Base-by-base conservation (phyloP, 2,888 invertebrate species). In the Abrostola tripartita region DNA sequence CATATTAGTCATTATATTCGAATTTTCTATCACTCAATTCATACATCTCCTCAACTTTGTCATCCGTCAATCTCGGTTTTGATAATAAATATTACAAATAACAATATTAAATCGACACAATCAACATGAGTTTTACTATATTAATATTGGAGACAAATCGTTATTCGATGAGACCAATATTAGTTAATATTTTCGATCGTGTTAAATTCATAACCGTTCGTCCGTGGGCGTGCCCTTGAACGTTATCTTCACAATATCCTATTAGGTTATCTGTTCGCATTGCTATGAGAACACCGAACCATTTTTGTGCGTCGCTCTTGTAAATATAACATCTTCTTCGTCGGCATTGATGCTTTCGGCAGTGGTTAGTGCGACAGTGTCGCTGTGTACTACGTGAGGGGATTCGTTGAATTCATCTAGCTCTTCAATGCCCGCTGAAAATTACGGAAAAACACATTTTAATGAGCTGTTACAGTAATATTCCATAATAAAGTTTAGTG, bases 401-500 rank as follows among this genome's bases (percentile, higher is more conserved):
- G 98, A 98, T 89, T 98, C 98, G 89, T 98, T 98, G 90, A 98
- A 98, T 89, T 98, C 98, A 83, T 98, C 98, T 61, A 98, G 90
- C 88, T 98, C 98, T 82, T 98, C 98, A 80, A 96, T 95, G 71
- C 96, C 96, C 83, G 88, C 94, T 94, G 87, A 1, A 84, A 84
- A 55, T 24, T 38, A 50, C 36, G 36, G 4, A 52, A 54, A 44
- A 42, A 10, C 5, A n/a, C 6, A 36, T 52, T 14, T 12, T 10
- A 36, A 47, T 47, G 9, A 2, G 12, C 38, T 50, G 41, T 52
- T n/a, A 12, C 36, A 59, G 11, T 8, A 9, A 40, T 38, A 37
- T 67, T 68, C 38, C 51, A 72, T 58, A 72, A 54, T 52, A 8
- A 60, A 59, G 40, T 61, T 70, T 40, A 11, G 41, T 14, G 71